These are phyloP conservation scores for Eciton burchellii DNA, from an alignment of 1,140 invertebrate species.

Conservation along the genomic window DNA sequence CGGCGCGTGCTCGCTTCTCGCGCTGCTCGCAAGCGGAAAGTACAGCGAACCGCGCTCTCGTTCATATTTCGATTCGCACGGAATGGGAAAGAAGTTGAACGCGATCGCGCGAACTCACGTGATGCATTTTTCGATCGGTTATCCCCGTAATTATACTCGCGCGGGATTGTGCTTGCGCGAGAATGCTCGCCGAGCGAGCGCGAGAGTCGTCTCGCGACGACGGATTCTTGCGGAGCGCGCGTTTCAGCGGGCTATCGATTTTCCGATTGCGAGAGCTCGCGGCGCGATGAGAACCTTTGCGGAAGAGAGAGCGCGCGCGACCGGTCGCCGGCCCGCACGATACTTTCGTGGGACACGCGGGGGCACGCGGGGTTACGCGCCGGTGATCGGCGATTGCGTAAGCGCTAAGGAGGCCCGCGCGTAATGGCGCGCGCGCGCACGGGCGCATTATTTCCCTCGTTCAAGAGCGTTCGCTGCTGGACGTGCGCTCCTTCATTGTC, in stretches of 20 bases:
- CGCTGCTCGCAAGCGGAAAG: background rate
- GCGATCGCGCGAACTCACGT: too few species aligned
- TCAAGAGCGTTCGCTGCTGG: conserved; percentile 78
- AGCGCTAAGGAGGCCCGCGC: conserved; percentile 58
- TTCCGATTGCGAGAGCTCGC: conserved; percentile 2
- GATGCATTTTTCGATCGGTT: too few species aligned
- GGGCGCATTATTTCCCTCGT: conserved; percentile 75
- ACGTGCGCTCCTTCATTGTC: conserved; percentile 77
- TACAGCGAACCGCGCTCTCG: too few species aligned
- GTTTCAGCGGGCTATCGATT: conserved; percentile 16
- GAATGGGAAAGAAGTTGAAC: too few species aligned
- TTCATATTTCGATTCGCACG: too few species aligned
- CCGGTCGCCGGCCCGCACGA: conserved; percentile 51
- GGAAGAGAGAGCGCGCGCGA: conserved; percentile 74
- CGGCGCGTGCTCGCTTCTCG: conserved; percentile 4
- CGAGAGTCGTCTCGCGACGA: too few species aligned
- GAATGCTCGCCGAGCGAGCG: too few species aligned
- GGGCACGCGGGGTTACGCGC: conserved; percentile 31
- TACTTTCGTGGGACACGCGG: conserved; percentile 60
- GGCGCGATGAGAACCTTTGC: conserved; percentile 69
- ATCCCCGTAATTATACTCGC: too few species aligned
- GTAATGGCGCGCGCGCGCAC: conserved; percentile 63
- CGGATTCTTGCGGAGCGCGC: background rate
- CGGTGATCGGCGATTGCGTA: conserved; percentile 67
- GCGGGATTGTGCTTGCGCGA: too few species aligned